Percentiles rank a stretch among this genome's conserved stretches.
phyloP scores from a whole-genome alignment of 2,113 vertebrate species.

The Apteryx mantelli region DNA sequence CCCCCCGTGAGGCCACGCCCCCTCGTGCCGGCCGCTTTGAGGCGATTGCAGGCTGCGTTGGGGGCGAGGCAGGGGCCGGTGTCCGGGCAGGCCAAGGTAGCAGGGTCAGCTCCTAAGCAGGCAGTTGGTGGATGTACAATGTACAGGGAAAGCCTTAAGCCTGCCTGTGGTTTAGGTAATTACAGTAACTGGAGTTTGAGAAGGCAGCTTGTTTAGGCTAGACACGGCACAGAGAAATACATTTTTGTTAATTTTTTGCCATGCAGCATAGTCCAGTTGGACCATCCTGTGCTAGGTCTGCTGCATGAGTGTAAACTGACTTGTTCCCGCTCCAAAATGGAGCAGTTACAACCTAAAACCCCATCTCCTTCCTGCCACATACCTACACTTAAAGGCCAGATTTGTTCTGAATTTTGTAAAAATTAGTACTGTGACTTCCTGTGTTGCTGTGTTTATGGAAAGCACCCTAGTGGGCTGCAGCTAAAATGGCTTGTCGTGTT shows the following conservation, averaged over 20 bases:
- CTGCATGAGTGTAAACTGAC: not conserved
- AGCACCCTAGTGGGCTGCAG: not conserved
- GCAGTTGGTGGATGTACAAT: fast-evolving
- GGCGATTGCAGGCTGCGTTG: no score
- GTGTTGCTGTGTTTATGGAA: fast-evolving
- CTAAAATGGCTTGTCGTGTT: not conserved
- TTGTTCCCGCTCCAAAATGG: no score
- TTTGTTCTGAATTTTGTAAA: fast-evolving
- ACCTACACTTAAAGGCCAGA: not conserved
- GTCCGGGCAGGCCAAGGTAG: fast-evolving
- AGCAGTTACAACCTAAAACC: not conserved
- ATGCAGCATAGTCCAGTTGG: fast-evolving
- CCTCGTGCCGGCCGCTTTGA: fast-evolving
- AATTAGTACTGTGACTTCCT: not conserved
- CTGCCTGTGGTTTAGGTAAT: fast-evolving
- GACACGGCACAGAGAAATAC: fast-evolving
- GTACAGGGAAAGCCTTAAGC: not conserved
- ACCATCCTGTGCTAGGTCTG: no score
- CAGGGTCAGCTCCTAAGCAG: not conserved
- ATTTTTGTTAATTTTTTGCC: fast-evolving
- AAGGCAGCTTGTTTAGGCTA: no score
- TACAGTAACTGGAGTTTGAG: not conserved
- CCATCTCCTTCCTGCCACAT: not conserved
- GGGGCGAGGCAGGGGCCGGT: no score
- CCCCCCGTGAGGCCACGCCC: not conserved